Evolutionary conservation across 2,797 vertebrate genomes (phyloP).

Genomic region (Fistularia commersonii): DNA sequence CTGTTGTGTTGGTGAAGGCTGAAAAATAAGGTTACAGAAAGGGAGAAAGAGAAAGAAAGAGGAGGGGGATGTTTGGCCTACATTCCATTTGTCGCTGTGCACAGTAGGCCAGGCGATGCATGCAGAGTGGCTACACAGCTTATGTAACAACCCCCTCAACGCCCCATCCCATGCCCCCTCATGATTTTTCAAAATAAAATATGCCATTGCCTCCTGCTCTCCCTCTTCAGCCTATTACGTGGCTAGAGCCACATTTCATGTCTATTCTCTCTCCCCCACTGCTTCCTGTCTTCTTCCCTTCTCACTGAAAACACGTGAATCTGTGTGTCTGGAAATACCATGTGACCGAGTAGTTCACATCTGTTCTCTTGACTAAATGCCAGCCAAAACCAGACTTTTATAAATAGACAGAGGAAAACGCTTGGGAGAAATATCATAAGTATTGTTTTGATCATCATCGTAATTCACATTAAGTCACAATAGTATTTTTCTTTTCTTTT

Average conservation of each 20-base stretch:
- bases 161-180: constrained; percentile 33
- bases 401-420: constrained; percentile 7
- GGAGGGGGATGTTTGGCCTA: constrained; percentile 56
- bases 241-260: constrained; percentile 25
- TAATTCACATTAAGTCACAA: background rate
- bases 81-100: constrained; percentile 62
- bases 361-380: constrained; percentile 43
- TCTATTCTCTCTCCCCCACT: constrained; percentile 9
- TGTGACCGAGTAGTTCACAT: constrained; percentile 49
- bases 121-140: constrained; percentile 62
- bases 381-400: constrained; percentile 25
- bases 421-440: background rate
- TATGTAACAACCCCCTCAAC: constrained; percentile 58
- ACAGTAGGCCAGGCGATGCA: constrained; percentile 64
- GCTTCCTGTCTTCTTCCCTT: constrained; percentile 4
- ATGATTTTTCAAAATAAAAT: constrained; percentile 60
- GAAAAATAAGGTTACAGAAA: constrained; percentile 35
- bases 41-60: constrained; percentile 6
- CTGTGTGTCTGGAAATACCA: constrained; percentile 30
- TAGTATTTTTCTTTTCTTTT: constrained; percentile 3
- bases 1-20: constrained; percentile 38
- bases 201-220: constrained; percentile 16
- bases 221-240: constrained; percentile 30
- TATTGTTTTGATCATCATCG: constrained; percentile 1
- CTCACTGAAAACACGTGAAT: constrained; percentile 34